Percentiles rank a stretch among this genome's conserved stretches.
phyloP scores from a whole-genome alignment of 1,140 invertebrate species.

The Batillaria attramentaria region DNA sequence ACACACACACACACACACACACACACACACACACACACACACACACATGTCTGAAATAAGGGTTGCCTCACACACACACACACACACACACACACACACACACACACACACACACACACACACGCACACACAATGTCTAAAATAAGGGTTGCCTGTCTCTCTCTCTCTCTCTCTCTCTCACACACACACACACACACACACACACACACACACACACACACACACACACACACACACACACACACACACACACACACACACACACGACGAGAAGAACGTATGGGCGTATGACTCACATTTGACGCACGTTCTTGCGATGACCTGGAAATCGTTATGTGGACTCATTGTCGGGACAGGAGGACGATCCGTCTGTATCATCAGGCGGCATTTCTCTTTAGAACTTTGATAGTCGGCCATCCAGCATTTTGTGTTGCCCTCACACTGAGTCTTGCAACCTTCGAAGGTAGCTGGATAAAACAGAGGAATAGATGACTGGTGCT shows the following conservation, averaged over 20 bases:
- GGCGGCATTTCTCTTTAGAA: not conserved
- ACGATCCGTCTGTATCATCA: not conserved
- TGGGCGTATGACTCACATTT: not conserved
- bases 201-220: constrained; percentile 16
- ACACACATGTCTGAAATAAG: no score
- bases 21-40: constrained; percentile 10
- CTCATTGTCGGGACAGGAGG: not conserved
- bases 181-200: constrained; percentile 12
- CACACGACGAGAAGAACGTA: not conserved
- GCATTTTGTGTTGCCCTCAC: not conserved
- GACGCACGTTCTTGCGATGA: constrained; percentile 22
- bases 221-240: not conserved
- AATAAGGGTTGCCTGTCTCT: no score
- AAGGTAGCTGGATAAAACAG: not conserved
- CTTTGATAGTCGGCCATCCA: constrained; percentile 3
- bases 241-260: not conserved
- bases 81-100: constrained; percentile 16
- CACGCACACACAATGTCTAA: not conserved
- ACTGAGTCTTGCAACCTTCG: not conserved
- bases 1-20: constrained; percentile 13
- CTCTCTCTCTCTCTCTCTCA: no score
- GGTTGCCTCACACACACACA: constrained; percentile 6
- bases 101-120: not conserved
- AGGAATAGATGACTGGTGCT: not conserved
- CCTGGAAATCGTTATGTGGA: not conserved